These are phyloP conservation scores for Callorhinus ursinus DNA, from an alignment of 2,113 vertebrate species.

Conservation along the genomic window DNA sequence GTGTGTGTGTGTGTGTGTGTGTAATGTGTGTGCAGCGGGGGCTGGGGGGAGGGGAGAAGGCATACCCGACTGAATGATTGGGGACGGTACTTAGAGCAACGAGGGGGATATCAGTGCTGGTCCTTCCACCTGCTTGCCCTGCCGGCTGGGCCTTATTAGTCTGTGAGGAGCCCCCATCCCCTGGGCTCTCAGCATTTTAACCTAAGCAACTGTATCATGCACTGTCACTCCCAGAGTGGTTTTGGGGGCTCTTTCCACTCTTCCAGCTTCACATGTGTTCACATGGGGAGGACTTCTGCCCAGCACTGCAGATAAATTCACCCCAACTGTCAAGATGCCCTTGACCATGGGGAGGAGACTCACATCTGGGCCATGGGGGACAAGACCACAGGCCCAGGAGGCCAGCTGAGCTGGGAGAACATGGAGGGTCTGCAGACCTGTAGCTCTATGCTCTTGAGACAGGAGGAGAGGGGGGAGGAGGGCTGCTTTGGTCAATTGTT, in stretches of 20 bases:
- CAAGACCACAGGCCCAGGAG: background rate
- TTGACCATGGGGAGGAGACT: too few relatives aligned
- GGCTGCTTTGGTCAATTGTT: background rate
- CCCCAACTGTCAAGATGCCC: background rate
- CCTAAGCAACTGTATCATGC: background rate
- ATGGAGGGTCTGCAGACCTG: background rate
- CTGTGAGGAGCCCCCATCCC: background rate
- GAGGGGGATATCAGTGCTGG: accelerated
- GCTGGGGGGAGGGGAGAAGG: background rate
- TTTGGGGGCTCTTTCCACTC: background rate
- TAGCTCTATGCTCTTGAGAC: background rate
- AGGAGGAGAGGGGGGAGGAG: too few relatives aligned
- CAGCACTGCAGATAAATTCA: background rate
- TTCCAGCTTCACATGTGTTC: background rate
- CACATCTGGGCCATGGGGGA: background rate
- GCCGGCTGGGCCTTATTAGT: background rate
- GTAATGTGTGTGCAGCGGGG: background rate
- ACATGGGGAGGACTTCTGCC: accelerated
- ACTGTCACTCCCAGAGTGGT: background rate
- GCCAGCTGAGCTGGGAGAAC: background rate
- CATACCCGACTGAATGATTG: background rate
- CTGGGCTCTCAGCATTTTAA: background rate
- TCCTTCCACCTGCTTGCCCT: background rate
- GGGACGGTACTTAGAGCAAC: background rate
- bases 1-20: background rate